A percentile compares a stretch with the other conserved stretches of the same genome.
phyloP scores from a whole-genome alignment of 2,888 invertebrate species.

The Drosophila neotestacea region DNA sequence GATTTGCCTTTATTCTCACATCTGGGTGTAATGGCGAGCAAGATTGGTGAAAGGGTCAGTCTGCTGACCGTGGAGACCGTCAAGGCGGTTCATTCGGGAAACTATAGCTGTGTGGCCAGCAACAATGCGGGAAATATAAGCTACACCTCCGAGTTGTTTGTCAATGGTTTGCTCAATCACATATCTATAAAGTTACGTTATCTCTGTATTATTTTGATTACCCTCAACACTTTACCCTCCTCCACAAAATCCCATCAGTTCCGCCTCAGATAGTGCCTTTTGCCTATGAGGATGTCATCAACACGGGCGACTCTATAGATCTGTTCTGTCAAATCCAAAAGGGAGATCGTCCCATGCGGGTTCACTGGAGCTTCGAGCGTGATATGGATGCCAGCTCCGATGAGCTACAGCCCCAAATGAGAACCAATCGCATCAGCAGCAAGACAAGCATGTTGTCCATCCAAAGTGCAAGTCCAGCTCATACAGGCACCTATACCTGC shows the following conservation, averaged over 20 bases:
- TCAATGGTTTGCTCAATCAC: constrained; percentile 86
- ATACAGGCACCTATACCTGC: constrained; percentile 92
- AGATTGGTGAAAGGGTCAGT: constrained; percentile 89
- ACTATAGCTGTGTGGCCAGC: constrained; percentile 89
- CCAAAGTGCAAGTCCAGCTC: constrained; percentile 87
- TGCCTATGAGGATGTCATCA: constrained; percentile 90
- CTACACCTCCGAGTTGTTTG: constrained; percentile 88
- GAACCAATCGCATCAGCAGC: constrained; percentile 87
- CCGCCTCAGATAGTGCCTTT: constrained; percentile 92
- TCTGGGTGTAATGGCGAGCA: constrained; percentile 88
- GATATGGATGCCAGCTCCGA: constrained; percentile 59
- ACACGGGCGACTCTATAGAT: constrained; percentile 90
- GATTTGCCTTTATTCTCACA: constrained; percentile 84
- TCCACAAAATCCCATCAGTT: constrained; percentile 85
- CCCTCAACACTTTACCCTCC: background rate
- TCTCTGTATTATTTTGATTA: constrained; percentile 15
- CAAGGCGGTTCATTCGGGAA: constrained; percentile 89
- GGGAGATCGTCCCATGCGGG: constrained; percentile 89
- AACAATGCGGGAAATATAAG: constrained; percentile 88
- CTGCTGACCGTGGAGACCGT: constrained; percentile 90
- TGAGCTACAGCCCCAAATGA: constrained; percentile 84
- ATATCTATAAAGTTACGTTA: constrained; percentile 42
- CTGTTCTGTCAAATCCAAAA: constrained; percentile 90
- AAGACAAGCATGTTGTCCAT: constrained; percentile 88
- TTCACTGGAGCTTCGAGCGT: constrained; percentile 88